Base-by-base conservation (phyloP, 1,140 invertebrate species). In the Neodiprion pinetum region DNA sequence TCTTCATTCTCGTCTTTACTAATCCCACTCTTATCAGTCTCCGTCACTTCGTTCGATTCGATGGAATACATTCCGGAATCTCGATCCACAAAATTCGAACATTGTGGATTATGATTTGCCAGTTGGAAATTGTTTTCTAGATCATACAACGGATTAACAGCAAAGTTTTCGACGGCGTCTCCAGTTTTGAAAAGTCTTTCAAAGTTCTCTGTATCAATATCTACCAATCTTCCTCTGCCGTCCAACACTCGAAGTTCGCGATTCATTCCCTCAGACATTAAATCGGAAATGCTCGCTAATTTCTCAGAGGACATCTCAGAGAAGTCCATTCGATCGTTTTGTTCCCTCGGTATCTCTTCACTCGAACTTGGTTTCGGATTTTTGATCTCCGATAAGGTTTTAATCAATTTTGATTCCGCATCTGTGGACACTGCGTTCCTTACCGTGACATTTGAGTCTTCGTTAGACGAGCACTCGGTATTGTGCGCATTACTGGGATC, bases 41-140 rank as follows among this genome's bases (percentile, higher is more conserved):
- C 53, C 11, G 53, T 61, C 5, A 61, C 53, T 47, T 83, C 77
- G 47, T 40, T 77, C 1, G 76, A 80, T 14, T 80, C 80, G 2
- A 83, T 83, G 10, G 82, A 83, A 65, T 76, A 81, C 75, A 82
- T 80, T 9, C 83, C 83, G 0, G 83, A 85, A 70, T 85, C 82
- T 3, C 47, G 61, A 72, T 83, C 81, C 0, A 67, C 28, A 1
- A 12, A 7, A 40, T 71, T 71, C 0, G 70, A 40, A 40, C 28
- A 5, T 40, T 40, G 11, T 61, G 11, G 53, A 40, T 40, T 70
- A 12, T 4, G 28, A 14, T 11, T 21, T 0, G 70, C 3, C 8
- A 14, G 14, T 70, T 2, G 48, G n/a, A 71, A 50, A 71, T 50
- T 49, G 9, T 71, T 12, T 17, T 71, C 70, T 40, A 17, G 7